A percentile compares a stretch with the other conserved stretches of the same genome.
These are phyloP conservation scores for Monopis laevigella DNA, from an alignment of 2,888 invertebrate genomes.

Conservation along the genomic window DNA sequence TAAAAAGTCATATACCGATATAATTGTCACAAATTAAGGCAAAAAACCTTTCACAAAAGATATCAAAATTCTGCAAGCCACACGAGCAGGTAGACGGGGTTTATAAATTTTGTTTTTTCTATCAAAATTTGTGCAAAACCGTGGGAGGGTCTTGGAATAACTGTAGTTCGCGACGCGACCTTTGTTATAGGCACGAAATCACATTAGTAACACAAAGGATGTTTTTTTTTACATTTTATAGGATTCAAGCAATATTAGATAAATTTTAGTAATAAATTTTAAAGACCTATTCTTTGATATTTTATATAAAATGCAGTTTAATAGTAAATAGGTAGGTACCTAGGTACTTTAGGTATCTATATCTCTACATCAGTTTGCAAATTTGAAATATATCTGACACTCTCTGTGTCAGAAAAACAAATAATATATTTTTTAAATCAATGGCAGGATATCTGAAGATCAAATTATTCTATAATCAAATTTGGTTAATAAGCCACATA, in stretches of 20 bases:
- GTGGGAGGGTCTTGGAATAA: constrained; percentile 56
- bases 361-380: too few relatives aligned
- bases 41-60: constrained; percentile 59
- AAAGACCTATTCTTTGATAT: too few relatives aligned
- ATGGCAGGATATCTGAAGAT: too few relatives aligned
- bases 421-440: too few relatives aligned
- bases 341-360: too few relatives aligned
- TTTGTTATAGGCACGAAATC: constrained; percentile 12
- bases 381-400: too few relatives aligned
- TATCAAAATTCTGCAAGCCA: constrained; percentile 68
- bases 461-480: too few relatives aligned
- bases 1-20: constrained; percentile 68
- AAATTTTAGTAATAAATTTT: too few relatives aligned
- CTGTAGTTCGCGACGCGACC: constrained; percentile 36
- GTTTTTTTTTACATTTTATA: not conserved
- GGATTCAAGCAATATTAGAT: constrained; percentile 2
- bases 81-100: constrained; percentile 61
- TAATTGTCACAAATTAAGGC: constrained; percentile 68
- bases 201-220: constrained; percentile 2
- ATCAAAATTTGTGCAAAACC: constrained; percentile 56
- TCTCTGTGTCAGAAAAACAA: too few relatives aligned
- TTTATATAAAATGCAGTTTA: too few relatives aligned
- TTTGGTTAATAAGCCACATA: too few relatives aligned
- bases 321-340: too few relatives aligned
- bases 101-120: constrained; percentile 48